phyloP scores from a whole-genome alignment of 35 echinoderm and acorn worm species.

The Lytechinus pictus region DNA sequence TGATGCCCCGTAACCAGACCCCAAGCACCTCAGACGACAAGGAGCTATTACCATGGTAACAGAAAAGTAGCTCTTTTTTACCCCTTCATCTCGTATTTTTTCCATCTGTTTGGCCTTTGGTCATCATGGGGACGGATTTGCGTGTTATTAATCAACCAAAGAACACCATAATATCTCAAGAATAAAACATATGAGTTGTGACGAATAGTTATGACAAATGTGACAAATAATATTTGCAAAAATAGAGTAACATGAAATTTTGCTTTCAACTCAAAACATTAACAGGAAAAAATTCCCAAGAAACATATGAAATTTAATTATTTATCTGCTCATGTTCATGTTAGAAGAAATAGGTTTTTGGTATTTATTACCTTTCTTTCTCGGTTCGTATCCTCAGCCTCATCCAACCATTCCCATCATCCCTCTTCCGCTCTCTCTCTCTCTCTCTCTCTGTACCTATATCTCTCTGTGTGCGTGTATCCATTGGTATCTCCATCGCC shows the following conservation, averaged over 20 bases:
- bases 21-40: not conserved
- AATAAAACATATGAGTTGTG: not conserved
- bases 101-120: not conserved
- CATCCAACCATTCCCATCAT: not conserved
- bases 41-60: not conserved
- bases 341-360: too few species aligned
- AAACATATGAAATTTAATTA: too few species aligned
- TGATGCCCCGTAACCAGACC: not conserved
- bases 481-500: not conserved
- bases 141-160: not conserved
- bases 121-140: not conserved
- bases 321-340: too few species aligned
- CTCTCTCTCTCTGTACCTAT: not conserved
- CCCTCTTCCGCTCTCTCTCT: not conserved
- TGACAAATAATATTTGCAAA: not conserved
- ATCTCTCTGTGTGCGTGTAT: not conserved
- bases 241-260: not conserved
- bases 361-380: constrained; percentile 8
- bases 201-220: not conserved
- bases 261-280: too few species aligned
- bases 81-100: not conserved
- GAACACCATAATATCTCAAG: not conserved
- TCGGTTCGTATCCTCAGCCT: not conserved
- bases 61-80: not conserved
- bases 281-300: too few species aligned